These are phyloP conservation scores for Zosterops hypoxanthus DNA, from an alignment of 2,113 vertebrate genomes.

Conservation along the genomic window DNA sequence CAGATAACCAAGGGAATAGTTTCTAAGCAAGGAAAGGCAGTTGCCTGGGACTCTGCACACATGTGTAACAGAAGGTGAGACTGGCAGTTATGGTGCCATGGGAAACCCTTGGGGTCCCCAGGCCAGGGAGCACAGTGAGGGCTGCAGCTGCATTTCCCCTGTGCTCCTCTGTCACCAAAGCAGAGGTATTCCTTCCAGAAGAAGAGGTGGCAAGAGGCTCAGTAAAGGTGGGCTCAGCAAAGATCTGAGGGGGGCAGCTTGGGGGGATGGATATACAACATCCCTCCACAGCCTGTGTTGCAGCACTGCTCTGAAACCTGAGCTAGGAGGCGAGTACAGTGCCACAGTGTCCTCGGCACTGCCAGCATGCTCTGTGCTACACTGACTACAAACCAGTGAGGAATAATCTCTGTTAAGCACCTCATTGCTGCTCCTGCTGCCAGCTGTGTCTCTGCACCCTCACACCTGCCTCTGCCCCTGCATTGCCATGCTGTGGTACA, in stretches of 20 bases:
- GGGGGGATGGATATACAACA: background rate
- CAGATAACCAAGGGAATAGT: background rate
- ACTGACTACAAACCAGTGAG: background rate
- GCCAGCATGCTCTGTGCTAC: background rate
- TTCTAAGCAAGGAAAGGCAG: background rate
- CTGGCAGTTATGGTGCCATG: background rate
- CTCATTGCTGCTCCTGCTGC: background rate
- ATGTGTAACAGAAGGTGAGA: background rate
- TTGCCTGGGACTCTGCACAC: background rate
- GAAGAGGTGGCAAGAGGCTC: background rate
- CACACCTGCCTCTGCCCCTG: background rate
- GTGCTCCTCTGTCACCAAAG: background rate
- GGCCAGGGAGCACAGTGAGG: background rate
- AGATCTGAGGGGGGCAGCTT: background rate
- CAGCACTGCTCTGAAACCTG: background rate
- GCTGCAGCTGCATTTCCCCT: background rate
- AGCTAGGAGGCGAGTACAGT: background rate
- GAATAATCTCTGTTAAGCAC: background rate
- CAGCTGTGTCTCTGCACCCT: background rate
- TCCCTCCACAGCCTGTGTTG: background rate
- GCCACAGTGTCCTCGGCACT: accelerated
- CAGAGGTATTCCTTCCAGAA: background rate
- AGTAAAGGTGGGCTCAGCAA: background rate
- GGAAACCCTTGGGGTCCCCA: background rate
- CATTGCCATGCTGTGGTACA: background rate